Conservation (phyloP, 2,888 invertebrate species). For the Eledone cirrhosa region DNA sequence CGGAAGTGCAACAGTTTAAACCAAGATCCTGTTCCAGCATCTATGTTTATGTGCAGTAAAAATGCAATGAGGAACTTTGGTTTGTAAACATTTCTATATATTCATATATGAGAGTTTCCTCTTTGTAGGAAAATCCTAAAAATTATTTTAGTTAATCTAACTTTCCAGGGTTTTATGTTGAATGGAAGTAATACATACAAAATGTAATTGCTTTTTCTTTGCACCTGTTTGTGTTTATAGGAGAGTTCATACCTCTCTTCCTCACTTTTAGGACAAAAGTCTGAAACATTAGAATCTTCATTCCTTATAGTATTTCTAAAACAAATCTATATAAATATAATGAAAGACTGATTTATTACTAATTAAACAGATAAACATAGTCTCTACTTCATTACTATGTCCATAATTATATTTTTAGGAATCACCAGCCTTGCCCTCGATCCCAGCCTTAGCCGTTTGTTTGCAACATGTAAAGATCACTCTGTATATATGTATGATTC, state of each 20-base stretch:
- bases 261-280: too few species aligned
- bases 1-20: constrained; percentile 80
- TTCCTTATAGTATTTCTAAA: too few species aligned
- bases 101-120: too few species aligned
- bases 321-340: background rate
- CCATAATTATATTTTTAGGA: constrained; percentile 42
- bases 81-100: constrained; percentile 33
- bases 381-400: background rate
- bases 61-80: constrained; percentile 73
- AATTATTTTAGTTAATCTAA: background rate
- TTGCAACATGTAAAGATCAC: constrained; percentile 88
- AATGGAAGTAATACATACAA: background rate
- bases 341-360: background rate
- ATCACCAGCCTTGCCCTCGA: constrained; percentile 80
- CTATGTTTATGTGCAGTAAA: constrained; percentile 79
- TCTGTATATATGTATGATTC: constrained; percentile 87
- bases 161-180: background rate
- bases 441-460: constrained; percentile 75
- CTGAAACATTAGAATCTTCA: too few species aligned
- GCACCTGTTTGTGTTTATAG: background rate
- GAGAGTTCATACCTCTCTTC: too few species aligned
- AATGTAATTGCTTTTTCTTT: background rate
- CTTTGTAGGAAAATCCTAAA: background rate
- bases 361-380: background rate
- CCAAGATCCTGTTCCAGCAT: constrained; percentile 77